Conservation (phyloP, 2,797 vertebrate species). For the Hirundo rustica region DNA sequence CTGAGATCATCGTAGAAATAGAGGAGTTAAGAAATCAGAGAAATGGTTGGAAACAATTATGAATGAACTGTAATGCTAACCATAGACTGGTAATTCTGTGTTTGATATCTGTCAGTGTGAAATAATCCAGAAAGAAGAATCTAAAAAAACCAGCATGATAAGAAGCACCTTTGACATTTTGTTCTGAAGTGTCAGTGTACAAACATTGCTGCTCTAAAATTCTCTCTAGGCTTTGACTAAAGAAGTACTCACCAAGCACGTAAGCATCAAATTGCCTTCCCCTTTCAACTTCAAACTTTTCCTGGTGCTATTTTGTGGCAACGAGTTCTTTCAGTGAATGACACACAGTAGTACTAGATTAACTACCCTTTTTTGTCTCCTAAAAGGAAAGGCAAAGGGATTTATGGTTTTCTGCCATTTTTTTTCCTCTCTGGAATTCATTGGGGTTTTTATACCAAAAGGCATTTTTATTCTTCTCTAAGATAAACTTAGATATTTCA, state of each 20-base stretch:
- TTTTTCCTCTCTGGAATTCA: not conserved
- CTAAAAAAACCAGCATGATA: not conserved
- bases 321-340: not conserved
- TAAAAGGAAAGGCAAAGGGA: not conserved
- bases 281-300: not conserved
- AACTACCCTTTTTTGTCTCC: not conserved
- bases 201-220: not conserved
- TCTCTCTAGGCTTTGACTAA: not conserved
- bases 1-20: not conserved
- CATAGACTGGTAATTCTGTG: not conserved
- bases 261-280: not conserved
- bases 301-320: not conserved
- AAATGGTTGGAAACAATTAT: not conserved
- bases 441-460: not conserved
- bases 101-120: not conserved
- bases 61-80: not conserved
- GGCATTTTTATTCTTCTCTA: not conserved
- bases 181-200: not conserved
- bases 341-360: not conserved
- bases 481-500: not conserved
- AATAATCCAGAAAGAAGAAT: not conserved
- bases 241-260: not conserved
- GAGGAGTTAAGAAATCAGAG: not conserved
- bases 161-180: not conserved
- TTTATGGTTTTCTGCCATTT: not conserved